These are phyloP conservation scores for Trematomus loennbergii DNA, from an alignment of 2,113 vertebrate species.

Conservation along the genomic window DNA sequence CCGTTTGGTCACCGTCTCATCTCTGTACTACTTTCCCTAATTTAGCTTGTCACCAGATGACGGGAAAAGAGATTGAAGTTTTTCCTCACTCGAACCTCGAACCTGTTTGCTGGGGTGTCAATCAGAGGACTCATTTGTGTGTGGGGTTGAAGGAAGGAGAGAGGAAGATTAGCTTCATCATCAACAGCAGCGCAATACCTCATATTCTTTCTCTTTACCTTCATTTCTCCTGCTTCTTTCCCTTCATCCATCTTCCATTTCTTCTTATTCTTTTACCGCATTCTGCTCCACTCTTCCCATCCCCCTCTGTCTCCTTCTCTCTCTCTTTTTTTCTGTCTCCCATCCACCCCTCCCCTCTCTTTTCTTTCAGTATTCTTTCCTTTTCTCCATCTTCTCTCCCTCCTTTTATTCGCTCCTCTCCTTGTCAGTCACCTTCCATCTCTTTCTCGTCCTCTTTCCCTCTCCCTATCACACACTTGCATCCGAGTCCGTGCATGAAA, in stretches of 20 bases:
- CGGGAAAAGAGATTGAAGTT: slow-evolving; percentile 34
- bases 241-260: slow-evolving; percentile 60
- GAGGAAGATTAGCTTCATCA: slow-evolving; percentile 22
- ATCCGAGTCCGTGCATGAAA: slow-evolving; percentile 59
- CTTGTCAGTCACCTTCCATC: slow-evolving; percentile 74
- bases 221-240: slow-evolving; percentile 37
- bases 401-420: slow-evolving; percentile 68
- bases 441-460: slow-evolving; percentile 42
- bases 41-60: slow-evolving; percentile 2
- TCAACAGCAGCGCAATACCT: slow-evolving; percentile 12
- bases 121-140: slow-evolving; percentile 2
- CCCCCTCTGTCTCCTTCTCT: slow-evolving; percentile 55
- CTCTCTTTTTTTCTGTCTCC: slow-evolving; percentile 23
- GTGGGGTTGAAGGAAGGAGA: background rate
- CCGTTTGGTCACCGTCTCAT: slow-evolving; percentile 2
- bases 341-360: slow-evolving; percentile 40
- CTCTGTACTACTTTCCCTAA: slow-evolving; percentile 8
- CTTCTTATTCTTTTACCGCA: slow-evolving; percentile 75
- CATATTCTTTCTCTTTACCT: slow-evolving; percentile 27
- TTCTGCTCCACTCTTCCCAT: slow-evolving; percentile 75
- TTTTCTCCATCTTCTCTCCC: slow-evolving; percentile 33
- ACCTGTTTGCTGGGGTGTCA: slow-evolving; percentile 35
- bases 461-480: slow-evolving; percentile 26
- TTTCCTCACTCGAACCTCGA: slow-evolving; percentile 12
- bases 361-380: slow-evolving; percentile 49